phyloP scores from a whole-genome alignment of 2,113 vertebrate species.

The Choloepus hoffmanni region DNA sequence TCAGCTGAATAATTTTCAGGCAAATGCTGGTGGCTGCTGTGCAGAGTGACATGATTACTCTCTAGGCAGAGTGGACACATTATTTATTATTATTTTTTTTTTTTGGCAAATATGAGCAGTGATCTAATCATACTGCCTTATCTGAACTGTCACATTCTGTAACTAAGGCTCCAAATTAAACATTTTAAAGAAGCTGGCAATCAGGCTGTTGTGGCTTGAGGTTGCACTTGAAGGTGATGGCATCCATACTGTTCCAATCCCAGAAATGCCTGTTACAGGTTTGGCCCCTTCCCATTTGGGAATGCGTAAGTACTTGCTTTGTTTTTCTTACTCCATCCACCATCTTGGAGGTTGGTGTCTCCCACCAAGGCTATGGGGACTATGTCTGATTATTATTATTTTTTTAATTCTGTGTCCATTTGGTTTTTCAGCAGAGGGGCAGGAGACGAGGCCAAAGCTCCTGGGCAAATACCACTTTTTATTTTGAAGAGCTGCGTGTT shows the following conservation, averaged over 20 bases:
- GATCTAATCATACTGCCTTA: conserved; percentile 56
- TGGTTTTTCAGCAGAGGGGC: not conserved
- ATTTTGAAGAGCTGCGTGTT: not conserved
- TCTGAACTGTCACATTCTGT: conserved; percentile 71
- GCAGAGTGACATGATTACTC: conserved; percentile 48
- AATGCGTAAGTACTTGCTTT: not conserved
- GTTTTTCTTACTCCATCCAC: conserved; percentile 64
- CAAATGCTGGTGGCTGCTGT: conserved; percentile 42
- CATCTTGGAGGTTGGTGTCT: conserved; percentile 73
- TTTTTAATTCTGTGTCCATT: not conserved
- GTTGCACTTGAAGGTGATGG: conserved; percentile 68
- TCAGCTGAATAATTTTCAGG: not conserved
- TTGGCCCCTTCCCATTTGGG: conserved; percentile 58
- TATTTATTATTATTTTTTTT: not conserved
- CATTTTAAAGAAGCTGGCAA: conserved; percentile 65
- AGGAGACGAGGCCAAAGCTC: not conserved
- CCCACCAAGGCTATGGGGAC: not conserved
- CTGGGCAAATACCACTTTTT: not conserved
- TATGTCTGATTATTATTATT: not conserved
- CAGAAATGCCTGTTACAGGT: conserved; percentile 72
- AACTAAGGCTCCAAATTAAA: conserved; percentile 70
- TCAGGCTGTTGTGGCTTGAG: conserved; percentile 41
- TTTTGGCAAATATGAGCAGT: conserved; percentile 55
- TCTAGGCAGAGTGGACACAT: conserved; percentile 37
- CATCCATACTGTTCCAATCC: conserved; percentile 68